Conservation (phyloP, 2,113 vertebrate genomes). For the Megatriorchis doriae region DNA sequence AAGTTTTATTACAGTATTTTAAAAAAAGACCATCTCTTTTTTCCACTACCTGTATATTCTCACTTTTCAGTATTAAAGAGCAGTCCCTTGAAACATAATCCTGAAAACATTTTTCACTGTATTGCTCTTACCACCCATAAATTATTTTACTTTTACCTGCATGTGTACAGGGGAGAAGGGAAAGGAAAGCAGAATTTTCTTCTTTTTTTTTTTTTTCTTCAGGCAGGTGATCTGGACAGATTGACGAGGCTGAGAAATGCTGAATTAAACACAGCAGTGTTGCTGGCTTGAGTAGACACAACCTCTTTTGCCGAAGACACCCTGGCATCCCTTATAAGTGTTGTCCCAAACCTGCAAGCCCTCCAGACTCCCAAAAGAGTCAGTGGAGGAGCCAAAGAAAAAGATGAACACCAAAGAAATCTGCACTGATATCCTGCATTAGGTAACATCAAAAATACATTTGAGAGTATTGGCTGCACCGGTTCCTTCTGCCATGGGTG, state of each 20-base stretch:
- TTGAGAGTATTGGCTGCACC: neutral
- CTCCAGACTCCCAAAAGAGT: neutral
- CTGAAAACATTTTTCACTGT: neutral
- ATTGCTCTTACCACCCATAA: neutral
- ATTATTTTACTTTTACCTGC: neutral
- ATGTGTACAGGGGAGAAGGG: neutral
- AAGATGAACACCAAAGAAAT: neutral
- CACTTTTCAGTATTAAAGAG: neutral
- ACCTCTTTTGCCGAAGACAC: too few species aligned
- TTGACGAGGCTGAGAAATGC: neutral
- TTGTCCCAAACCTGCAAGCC: neutral
- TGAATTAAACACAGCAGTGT: neutral
- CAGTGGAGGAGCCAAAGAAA: neutral
- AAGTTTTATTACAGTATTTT: neutral
- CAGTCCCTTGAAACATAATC: neutral
- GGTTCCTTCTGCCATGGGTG: neutral
- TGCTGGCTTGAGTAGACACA: too few species aligned
- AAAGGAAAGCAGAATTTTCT: neutral
- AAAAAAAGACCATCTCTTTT: neutral
- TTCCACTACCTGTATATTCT: accelerated
- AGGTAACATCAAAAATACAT: neutral
- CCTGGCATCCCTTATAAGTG: neutral
- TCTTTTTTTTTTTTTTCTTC: neutral
- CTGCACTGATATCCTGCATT: too few species aligned
- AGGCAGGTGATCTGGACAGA: accelerated